These are phyloP conservation scores for Connochaetes taurinus DNA, from an alignment of 2,113 vertebrate genomes.

Conservation along the genomic window DNA sequence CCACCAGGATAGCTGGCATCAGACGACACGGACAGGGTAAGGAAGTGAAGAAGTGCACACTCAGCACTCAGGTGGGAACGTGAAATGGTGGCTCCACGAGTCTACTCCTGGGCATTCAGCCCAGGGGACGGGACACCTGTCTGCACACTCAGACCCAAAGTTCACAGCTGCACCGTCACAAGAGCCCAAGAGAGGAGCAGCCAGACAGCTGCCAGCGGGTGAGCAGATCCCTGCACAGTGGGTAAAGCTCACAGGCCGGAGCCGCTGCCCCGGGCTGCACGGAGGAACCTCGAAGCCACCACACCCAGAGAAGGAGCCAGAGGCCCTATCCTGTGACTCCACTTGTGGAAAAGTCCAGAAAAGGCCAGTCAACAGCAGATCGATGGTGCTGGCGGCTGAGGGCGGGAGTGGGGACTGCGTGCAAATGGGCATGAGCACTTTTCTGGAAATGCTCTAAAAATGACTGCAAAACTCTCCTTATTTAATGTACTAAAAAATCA, in stretches of 20 bases:
- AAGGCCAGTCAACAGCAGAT: not conserved
- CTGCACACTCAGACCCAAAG: not conserved
- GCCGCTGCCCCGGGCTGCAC: fast-evolving
- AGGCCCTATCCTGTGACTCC: too few species aligned
- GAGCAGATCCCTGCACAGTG: not conserved
- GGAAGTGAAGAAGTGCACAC: not conserved
- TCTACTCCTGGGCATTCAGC: not conserved
- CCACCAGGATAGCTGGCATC: too few species aligned
- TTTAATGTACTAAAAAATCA: not conserved
- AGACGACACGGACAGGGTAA: fast-evolving
- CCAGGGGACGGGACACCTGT: not conserved
- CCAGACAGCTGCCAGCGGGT: fast-evolving
- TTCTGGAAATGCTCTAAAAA: not conserved
- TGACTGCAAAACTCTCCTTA: not conserved
- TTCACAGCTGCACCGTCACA: not conserved
- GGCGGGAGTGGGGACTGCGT: fast-evolving
- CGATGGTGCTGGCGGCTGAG: fast-evolving
- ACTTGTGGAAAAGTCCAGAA: not conserved
- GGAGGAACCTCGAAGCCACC: fast-evolving
- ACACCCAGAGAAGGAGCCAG: not conserved
- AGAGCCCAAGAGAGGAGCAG: not conserved
- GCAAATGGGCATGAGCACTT: fast-evolving
- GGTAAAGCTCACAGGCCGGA: not conserved
- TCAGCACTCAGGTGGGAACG: not conserved
- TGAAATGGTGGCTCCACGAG: fast-evolving